Base-by-base conservation (phyloP, 2,113 vertebrate species). In the Oryzias celebensis region DNA sequence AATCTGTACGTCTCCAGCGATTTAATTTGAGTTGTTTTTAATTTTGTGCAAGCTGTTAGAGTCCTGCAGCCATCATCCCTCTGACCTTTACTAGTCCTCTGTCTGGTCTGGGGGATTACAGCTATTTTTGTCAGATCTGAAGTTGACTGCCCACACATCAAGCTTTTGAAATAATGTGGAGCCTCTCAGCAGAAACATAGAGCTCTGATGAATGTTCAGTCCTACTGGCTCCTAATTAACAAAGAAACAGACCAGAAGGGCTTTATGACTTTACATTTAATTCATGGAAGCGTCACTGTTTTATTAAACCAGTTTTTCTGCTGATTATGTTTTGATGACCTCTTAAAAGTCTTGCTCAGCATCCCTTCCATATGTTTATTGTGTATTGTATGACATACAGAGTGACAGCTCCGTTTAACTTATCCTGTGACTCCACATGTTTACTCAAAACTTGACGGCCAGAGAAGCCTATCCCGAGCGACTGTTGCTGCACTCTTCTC, bases 361-460 rank as follows among this genome's bases (percentile, higher is more conserved):
- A 36, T 8, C 18, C 24, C 8, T 41, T 69, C 6, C 15, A 13
- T 36, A 46, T 54, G 14, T 44, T 23, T 50, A 7, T 62, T 10
- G 4, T 12, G 4, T 1, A 1, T 0, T 56, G 18, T 52, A 7
- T 65, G 46, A 54, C 59, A 49, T 41, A 5, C 42, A 16, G 51
- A 15, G 17, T 46, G 46, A 59, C 3, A 18, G 31, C 2, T 28
- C 68, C 65, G 49, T 46, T 28, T 55, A 58, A 62, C 58, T 22
- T 3, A 0, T 59, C 48, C 14, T 28, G 42, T 83, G 65, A 70
- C 62, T 80, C 62, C 52, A 58, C 60, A n/a, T 57, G 59, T 85
- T 85, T 85, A 77, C 85, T 65, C 66, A 3, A 18, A 4, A 23
- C 63, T 70, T 87, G 83, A 85, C 60, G 48, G 81, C 81, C 71